Conservation (phyloP, 2,797 vertebrate genomes). For the Echeneis naucrates region DNA sequence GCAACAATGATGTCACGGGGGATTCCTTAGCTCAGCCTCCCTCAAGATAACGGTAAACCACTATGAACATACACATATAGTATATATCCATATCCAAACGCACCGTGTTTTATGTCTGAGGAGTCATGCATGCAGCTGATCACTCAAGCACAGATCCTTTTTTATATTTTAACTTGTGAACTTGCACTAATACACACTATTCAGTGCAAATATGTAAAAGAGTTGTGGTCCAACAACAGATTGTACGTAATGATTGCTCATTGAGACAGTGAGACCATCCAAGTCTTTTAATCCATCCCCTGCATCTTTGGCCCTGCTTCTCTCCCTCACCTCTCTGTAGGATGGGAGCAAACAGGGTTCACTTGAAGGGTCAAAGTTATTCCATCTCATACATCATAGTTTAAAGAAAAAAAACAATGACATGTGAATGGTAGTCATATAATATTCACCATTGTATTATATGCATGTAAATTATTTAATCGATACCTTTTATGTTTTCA, state of each 20-base stretch:
- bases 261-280: constrained; percentile 22
- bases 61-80: neutral
- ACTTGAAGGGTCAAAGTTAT: neutral
- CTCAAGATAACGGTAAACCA: neutral
- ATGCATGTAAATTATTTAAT: constrained; percentile 1
- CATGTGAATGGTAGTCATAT: neutral
- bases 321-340: constrained; percentile 10
- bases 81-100: neutral
- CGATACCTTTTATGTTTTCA: neutral
- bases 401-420: neutral
- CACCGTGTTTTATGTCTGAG: neutral
- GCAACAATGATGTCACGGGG: constrained; percentile 26
- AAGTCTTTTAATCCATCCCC: neutral
- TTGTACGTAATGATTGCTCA: constrained; percentile 21
- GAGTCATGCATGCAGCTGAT: neutral
- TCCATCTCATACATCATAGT: neutral
- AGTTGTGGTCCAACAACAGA: constrained; percentile 15
- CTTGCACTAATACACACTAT: neutral
- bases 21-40: neutral
- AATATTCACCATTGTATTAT: neutral
- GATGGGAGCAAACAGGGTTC: neutral
- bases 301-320: neutral
- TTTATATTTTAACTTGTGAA: constrained; percentile 6
- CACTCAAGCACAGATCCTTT: constrained; percentile 7
- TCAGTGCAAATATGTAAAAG: constrained; percentile 23